Evolutionary conservation across 1,140 invertebrate species (phyloP), one percentile per base, ranked within the genome.

Genomic region (Cydia pomonella): DNA sequence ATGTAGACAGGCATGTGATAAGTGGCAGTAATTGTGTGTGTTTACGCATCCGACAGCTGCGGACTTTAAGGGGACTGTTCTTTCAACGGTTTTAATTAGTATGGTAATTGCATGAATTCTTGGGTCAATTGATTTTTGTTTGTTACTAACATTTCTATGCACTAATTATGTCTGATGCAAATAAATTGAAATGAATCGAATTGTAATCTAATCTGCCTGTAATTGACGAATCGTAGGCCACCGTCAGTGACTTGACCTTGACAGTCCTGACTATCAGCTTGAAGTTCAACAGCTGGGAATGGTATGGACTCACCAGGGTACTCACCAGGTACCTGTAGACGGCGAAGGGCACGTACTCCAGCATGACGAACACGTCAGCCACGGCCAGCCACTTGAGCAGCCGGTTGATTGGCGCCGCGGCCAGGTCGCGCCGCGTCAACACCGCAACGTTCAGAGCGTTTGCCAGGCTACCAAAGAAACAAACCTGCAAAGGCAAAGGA

Each of bases 381-480:
- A 97, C 95, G 0, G 97, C 97, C 53, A 98, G 76, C 89, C 91
- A 92, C 77, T 92, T 95, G 2, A 98, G 94, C 38, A 98, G 96
- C 62, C 95, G 94, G 87, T 98, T 98, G 73, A 97, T 97, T 0
- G 97, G 96, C 0, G 96, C 95, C 71, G 95, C 93, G 1, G 95
- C 94, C 94, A 98, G 96, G 78, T 97, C 96, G 77, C 96, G 96
- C 63, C 97, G 93, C 2, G 98, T 98, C 38, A 99, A 89, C 0
- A 99, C 97, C 9, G 97, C 95, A 53, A 99, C 96, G 87, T 98
- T 99, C 63, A 98, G 92, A 6, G 97, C 92, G 85, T 99, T 99
- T 47, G 97, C 96, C 50, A 98, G 93, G 33, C 96, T 96, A 16
- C 98, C 98, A 84, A 98, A 97, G 59, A 97, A 89, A 86, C 98